Conservation (phyloP, 2,113 vertebrate genomes). For the Pantherophis guttatus region DNA sequence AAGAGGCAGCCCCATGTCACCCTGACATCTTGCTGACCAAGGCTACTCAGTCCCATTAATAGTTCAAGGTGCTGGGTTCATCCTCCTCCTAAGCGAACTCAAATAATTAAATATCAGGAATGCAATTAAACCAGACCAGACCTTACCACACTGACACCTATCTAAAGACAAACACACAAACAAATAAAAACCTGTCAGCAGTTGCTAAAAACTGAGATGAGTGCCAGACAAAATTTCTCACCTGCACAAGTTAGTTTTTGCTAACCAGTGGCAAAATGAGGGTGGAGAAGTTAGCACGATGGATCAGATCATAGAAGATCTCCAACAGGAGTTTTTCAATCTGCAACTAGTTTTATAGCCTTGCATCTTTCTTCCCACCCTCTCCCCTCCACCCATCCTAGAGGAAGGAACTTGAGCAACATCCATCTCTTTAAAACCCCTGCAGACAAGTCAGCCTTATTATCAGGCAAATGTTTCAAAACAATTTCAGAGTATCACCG, state of each 20-base stretch:
- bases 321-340: not conserved
- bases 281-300: not conserved
- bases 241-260: not conserved
- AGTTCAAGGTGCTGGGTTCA: not conserved
- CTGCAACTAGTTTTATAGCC: not conserved
- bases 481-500: not conserved
- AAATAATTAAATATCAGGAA: not conserved
- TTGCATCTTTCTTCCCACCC: not conserved
- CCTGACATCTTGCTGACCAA: not conserved
- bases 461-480: not conserved
- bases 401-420: not conserved
- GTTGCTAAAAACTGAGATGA: not conserved
- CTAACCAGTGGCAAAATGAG: not conserved
- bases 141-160: not conserved
- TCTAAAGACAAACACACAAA: not conserved
- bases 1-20: not conserved
- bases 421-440: not conserved
- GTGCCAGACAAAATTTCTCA: not conserved
- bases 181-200: not conserved
- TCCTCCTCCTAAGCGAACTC: not conserved
- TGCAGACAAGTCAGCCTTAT: not conserved
- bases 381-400: not conserved
- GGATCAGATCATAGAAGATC: not conserved
- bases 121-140: not conserved
- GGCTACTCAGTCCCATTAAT: not conserved